Conservation (phyloP, 2,888 invertebrate genomes). For the Philopedon plagiatum region DNA sequence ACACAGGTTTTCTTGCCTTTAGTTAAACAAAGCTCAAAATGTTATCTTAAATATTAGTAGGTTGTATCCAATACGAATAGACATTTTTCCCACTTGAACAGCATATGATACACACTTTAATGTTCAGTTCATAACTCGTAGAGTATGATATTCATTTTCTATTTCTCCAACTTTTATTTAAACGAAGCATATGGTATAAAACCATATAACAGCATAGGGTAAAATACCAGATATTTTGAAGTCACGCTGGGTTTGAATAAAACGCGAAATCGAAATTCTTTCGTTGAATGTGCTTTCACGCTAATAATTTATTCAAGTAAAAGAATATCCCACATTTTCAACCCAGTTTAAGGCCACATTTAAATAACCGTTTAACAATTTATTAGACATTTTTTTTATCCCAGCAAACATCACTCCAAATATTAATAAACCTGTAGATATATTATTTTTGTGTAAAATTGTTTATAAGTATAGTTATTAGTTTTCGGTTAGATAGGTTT, state of each 20-base stretch:
- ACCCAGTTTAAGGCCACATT: background rate
- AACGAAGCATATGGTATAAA: too few species aligned
- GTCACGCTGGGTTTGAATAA: too few species aligned
- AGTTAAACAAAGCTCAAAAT: too few species aligned
- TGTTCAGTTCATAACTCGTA: background rate
- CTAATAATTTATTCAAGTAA: background rate
- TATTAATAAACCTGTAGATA: constrained; percentile 10
- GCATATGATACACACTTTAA: background rate
- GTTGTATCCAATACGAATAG: too few species aligned
- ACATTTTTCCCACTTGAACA: background rate
- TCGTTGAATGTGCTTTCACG: background rate
- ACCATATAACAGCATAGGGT: too few species aligned
- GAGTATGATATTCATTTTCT: background rate
- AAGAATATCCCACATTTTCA: background rate
- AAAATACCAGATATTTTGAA: too few species aligned
- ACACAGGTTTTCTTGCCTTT: too few species aligned
- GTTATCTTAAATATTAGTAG: background rate
- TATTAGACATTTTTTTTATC: background rate
- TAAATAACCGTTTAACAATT: background rate
- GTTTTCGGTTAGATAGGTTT: constrained; percentile 12
- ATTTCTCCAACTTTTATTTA: too few species aligned
- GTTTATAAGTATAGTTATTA: constrained; percentile 3
- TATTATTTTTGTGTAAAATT: constrained; percentile 16
- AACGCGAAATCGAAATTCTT: background rate
- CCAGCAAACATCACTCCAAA: background rate